These are phyloP conservation scores for Notodonta dromedarius DNA, from an alignment of 2,888 invertebrate genomes.

Conservation along the genomic window DNA sequence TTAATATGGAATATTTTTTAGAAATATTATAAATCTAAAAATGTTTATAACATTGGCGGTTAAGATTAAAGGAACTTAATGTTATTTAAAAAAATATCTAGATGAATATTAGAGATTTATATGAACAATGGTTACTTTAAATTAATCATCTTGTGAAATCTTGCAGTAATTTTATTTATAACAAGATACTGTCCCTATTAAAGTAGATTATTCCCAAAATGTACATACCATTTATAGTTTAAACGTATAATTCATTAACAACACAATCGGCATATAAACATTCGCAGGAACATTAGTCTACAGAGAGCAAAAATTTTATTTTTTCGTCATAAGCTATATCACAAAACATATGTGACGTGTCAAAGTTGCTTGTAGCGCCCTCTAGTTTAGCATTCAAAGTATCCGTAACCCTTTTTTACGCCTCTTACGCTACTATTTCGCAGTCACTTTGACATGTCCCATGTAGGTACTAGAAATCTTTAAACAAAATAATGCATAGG, in stretches of 20 bases:
- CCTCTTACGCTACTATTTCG: not conserved
- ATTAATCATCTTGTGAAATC: no score
- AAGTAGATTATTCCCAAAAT: no score
- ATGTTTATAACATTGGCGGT: no score
- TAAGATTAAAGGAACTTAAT: no score
- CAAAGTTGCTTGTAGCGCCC: conserved; percentile 14
- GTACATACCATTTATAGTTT: not conserved
- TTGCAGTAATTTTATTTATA: no score
- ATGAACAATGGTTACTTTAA: no score
- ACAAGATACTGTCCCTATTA: no score
- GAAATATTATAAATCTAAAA: no score
- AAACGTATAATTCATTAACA: not conserved
- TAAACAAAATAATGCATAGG: conserved; percentile 19
- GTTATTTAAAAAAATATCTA: no score
- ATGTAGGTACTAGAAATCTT: conserved; percentile 21
- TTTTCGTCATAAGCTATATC: conserved; percentile 31
- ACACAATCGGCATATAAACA: conserved; percentile 26
- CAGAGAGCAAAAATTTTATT: conserved; percentile 28
- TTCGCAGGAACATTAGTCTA: conserved; percentile 29
- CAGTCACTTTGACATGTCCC: conserved; percentile 19
- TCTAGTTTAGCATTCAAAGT: not conserved
- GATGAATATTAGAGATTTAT: no score
- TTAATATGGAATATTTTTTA: no score
- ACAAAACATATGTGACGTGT: conserved; percentile 30
- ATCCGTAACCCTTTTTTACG: no score